These are phyloP conservation scores for Drosophila planitibia DNA, from an alignment of 2,888 invertebrate species.

Conservation along the genomic window DNA sequence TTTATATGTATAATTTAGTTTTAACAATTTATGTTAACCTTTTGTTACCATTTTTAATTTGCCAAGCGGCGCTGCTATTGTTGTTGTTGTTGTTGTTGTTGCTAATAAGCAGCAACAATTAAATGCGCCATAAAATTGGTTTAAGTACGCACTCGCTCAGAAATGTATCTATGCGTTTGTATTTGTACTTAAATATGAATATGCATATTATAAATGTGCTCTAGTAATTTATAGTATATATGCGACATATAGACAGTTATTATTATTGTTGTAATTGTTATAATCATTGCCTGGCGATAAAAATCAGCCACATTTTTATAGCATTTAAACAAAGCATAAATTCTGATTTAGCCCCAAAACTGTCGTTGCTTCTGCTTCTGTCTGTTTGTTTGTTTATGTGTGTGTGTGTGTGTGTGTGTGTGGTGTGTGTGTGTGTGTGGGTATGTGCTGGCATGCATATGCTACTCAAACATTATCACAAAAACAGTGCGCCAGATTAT, in stretches of 20 bases:
- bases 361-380: slow-evolving; percentile 55
- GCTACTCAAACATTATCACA: slow-evolving; percentile 55
- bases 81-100: slow-evolving; percentile 32
- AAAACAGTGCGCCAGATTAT: slow-evolving; percentile 60
- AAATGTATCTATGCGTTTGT: slow-evolving; percentile 28
- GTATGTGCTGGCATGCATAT: slow-evolving; percentile 50
- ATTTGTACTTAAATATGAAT: slow-evolving; percentile 6
- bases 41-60: slow-evolving; percentile 80
- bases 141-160: slow-evolving; percentile 62
- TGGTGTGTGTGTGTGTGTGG: slow-evolving; percentile 26
- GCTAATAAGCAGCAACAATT: slow-evolving; percentile 79
- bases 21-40: slow-evolving; percentile 80
- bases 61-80: slow-evolving; percentile 15
- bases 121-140: slow-evolving; percentile 80
- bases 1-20: slow-evolving; percentile 81
- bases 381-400: slow-evolving; percentile 1
- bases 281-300: slow-evolving; percentile 79
- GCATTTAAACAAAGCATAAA: slow-evolving; percentile 83
- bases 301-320: slow-evolving; percentile 83
- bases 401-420: slow-evolving; percentile 10
- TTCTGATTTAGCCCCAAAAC: slow-evolving; percentile 78
- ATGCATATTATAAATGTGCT: slow-evolving; percentile 46
- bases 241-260: slow-evolving; percentile 74
- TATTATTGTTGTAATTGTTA: slow-evolving; percentile 68
- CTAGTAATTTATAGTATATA: slow-evolving; percentile 1